phyloP scores from a whole-genome alignment of 2,888 invertebrate genomes.

The Anoncus sp. region DNA sequence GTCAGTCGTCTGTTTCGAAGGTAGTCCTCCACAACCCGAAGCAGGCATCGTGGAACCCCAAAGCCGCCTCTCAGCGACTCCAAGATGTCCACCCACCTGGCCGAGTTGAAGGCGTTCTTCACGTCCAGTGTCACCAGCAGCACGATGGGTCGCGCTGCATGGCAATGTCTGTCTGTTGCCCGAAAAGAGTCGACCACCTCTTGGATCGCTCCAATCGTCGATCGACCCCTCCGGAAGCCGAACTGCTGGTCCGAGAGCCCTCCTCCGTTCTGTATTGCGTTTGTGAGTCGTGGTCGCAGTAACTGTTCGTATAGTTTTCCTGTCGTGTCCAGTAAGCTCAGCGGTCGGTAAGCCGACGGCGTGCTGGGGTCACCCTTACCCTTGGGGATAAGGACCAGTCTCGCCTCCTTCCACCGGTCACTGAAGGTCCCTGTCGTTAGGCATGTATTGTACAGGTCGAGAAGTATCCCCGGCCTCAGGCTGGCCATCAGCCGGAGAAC shows the following conservation, averaged over 20 bases:
- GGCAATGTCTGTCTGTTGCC: slow-evolving; percentile 9
- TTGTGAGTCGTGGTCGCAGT: slow-evolving; percentile 64
- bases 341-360: slow-evolving; percentile 67
- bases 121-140: slow-evolving; percentile 61
- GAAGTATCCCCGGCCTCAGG: slow-evolving; percentile 11
- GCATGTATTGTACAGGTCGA: slow-evolving; percentile 54
- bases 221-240: slow-evolving; percentile 53
- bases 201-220: slow-evolving; percentile 59
- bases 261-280: slow-evolving; percentile 50
- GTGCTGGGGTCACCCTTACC: slow-evolving; percentile 6
- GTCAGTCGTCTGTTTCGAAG: slow-evolving; percentile 49
- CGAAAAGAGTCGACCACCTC: slow-evolving; percentile 49
- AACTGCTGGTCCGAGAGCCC: slow-evolving; percentile 30
- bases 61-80: slow-evolving; percentile 47
- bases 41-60: slow-evolving; percentile 46
- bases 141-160: slow-evolving; percentile 32
- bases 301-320: slow-evolving; percentile 73
- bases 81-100: slow-evolving; percentile 35
- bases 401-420: slow-evolving; percentile 47
- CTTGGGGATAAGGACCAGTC: slow-evolving; percentile 44
- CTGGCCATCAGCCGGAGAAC: background rate
- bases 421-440: slow-evolving; percentile 41
- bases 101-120: slow-evolving; percentile 29
- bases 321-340: slow-evolving; percentile 70
- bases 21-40: slow-evolving; percentile 55